Evolutionary conservation across 2,113 vertebrate species (phyloP), one percentile per base, ranked within the genome.

Genomic region (Engraulis encrasicolus): DNA sequence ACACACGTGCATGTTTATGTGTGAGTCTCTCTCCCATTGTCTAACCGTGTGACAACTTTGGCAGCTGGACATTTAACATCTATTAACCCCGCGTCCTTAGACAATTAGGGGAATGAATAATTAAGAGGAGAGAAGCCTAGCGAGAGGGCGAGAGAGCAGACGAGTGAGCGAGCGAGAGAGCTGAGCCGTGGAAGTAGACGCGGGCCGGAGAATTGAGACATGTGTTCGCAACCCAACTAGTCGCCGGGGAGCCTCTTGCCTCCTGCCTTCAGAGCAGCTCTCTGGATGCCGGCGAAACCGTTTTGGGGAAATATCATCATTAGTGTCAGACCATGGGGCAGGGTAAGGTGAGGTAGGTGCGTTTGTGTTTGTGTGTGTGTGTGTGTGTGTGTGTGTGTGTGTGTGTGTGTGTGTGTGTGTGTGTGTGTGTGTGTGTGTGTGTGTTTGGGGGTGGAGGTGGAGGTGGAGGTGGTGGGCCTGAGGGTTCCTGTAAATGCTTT

Each of bases 171-270:
- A n/a, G n/a, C n/a, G n/a, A n/a, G n/a, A n/a, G 40, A 45, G 40
- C 40, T 84, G 86, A 91, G 83, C 86, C 90, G 87, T 92, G 90
- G 82, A 86, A 93, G 90, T 80, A 85, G 90, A 92, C 89, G 90
- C 82, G 87, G 90, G 91, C 90, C 89, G 85, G 84, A 90, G 91
- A 92, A 92, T 92, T 90, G 85, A 91, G 91, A 90, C 91, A 92
- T 87, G 84, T 93, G 92, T 93, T 92, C 91, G 90, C 85, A 82
- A 90, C 86, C 86, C 85, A 82, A 90, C 86, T 87, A 91, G 92
- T 85, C 87, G 89, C 88, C 82, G 85, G 88, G 90, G 87, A 90
- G 85, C 66, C 78, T 31, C 91, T 92, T 92, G 4, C 40, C 17
- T 74, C 66, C 89, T 92, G 86, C 89, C 89, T 90, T 93, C 87